These are phyloP conservation scores for Capricornis sumatraensis DNA, from an alignment of 2,113 vertebrate species.

Conservation along the genomic window DNA sequence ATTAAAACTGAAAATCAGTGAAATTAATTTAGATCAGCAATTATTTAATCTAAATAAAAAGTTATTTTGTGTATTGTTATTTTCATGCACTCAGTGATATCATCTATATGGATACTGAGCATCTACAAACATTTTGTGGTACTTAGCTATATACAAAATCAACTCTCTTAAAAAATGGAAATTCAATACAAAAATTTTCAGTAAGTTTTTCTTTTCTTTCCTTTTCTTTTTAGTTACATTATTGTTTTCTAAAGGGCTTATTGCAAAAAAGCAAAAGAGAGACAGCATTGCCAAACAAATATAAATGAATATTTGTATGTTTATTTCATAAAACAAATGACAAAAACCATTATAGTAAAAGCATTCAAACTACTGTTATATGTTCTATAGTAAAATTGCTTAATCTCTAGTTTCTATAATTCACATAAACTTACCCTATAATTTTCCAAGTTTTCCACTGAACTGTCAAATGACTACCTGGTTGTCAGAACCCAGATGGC, in stretches of 20 bases:
- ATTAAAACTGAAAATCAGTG: conserved; percentile 1
- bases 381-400: background rate
- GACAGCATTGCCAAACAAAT: background rate
- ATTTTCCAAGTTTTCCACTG: background rate
- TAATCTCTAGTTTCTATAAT: background rate
- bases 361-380: background rate
- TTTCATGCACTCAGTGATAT: background rate
- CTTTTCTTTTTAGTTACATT: background rate
- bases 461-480: background rate
- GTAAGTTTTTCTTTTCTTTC: background rate
- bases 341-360: background rate
- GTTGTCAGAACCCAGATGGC: background rate
- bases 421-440: background rate
- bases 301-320: background rate
- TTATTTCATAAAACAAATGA: background rate
- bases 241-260: background rate
- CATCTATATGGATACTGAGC: background rate
- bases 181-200: background rate
- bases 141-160: background rate
- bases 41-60: conserved; percentile 30
- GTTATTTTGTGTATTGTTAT: background rate
- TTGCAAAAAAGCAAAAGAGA: background rate
- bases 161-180: background rate
- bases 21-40: background rate
- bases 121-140: background rate